Base-by-base conservation (phyloP, 1,140 invertebrate genomes). In the Leptinotarsa defecta region DNA sequence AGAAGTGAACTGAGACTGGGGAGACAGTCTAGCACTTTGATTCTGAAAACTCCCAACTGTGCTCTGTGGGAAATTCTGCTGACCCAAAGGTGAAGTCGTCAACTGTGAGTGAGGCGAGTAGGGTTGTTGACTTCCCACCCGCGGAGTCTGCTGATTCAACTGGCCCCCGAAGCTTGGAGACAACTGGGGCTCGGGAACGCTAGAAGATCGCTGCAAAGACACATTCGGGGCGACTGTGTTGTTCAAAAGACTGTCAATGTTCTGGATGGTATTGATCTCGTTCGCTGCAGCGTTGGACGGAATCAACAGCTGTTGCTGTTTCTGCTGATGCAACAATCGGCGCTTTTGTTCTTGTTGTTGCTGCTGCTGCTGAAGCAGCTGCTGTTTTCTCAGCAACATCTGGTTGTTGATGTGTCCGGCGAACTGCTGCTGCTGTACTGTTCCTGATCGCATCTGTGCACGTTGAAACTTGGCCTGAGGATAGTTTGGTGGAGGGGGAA, bases 141-240 rank as follows among this genome's bases (percentile, higher is more conserved):
- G 81, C 77, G 74, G 86, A 79, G 72, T 84, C 81, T 83, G 80
- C n/a, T 15, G 52, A 57, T 15, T 57, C 52, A 57, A 17, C 52
- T 57, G 52, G 15, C 69, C 72, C 27, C 75, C 73, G 72, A 91
- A 93, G 81, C 88, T 88, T 48, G 91, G 91, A 79, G 91, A 92
- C 52, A 92, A 87, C 86, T 93, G 92, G 22, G 92, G 90, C 84
- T 94, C 92, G 79, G 91, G 88, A 78, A 92, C 88, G 86, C 89
- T 93, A 48, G 89, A 82, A 34, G 89, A 91, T 76, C 92, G 88
- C 87, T 93, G 86, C 48, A 89, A 85, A 34, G 93, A 91, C 11
- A 95, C 94, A 86, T 95, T 95, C 92, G 84, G 94, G 22, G 93
- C 93, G 75, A 93, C 92, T n/a, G 91, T 91, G 81, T 91, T 92